A percentile compares a stretch with the other conserved stretches of the same genome.
Evolutionary conservation across 2,888 invertebrate species (phyloP).

Genomic region (Caprella mutica): DNA sequence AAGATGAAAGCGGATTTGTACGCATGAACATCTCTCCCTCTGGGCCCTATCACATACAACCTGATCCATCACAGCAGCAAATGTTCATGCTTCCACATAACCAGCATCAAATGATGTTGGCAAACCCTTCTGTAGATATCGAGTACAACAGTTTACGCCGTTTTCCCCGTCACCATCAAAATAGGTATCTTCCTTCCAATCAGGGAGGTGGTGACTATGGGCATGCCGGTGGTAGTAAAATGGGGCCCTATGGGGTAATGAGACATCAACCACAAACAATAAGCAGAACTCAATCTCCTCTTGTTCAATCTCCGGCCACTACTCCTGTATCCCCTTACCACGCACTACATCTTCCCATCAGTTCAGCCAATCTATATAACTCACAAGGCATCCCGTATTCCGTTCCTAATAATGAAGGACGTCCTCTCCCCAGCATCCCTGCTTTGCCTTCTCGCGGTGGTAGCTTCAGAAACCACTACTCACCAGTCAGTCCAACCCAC

Average conservation of each 20-base stretch:
- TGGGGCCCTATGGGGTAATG: neutral
- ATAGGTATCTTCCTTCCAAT: neutral
- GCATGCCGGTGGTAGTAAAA: neutral
- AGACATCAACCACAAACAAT: neutral
- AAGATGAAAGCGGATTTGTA: conserved; percentile 2
- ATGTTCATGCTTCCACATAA: neutral
- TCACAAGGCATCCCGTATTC: neutral
- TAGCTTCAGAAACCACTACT: conserved; percentile 6
- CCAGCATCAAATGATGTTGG: neutral
- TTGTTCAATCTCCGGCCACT: neutral
- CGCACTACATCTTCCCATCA: neutral
- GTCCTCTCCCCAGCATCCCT: neutral
- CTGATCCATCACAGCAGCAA: neutral
- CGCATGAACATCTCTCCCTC: conserved; percentile 2
- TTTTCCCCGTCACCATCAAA: neutral
- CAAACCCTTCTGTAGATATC: neutral
- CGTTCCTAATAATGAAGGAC: too few relatives aligned
- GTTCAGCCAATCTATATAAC: neutral
- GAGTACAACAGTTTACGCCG: conserved; percentile 8
- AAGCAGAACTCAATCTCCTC: neutral
- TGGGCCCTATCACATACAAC: too few relatives aligned
- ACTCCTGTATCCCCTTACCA: conserved; percentile 3
- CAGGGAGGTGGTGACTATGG: too few relatives aligned
- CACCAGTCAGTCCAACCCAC: too few relatives aligned
- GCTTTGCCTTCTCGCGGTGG: conserved; percentile 7